phyloP scores from a whole-genome alignment of 2,888 invertebrate species.

The Campopleginae sp. region DNA sequence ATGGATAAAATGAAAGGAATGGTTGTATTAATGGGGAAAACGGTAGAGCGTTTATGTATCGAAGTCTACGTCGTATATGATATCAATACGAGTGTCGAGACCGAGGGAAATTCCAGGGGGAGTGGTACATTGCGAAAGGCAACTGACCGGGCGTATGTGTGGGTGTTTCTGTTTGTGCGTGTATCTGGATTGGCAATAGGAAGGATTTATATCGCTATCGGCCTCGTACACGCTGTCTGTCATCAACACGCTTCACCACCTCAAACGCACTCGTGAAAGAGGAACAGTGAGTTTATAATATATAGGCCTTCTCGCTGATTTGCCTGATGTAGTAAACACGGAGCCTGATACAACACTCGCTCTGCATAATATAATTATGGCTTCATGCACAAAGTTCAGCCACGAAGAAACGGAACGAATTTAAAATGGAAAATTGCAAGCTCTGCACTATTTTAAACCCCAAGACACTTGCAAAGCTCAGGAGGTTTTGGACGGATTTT shows the following conservation, averaged over 20 bases:
- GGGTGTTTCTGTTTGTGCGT: not conserved
- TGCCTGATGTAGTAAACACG: constrained; percentile 69
- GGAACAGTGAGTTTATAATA: not conserved
- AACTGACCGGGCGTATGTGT: constrained; percentile 65
- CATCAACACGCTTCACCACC: constrained; percentile 82
- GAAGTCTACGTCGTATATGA: constrained; percentile 44
- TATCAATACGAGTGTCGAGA: constrained; percentile 59
- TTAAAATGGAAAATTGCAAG: constrained; percentile 71
- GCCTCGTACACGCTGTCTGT: constrained; percentile 81
- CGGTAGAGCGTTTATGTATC: constrained; percentile 9
- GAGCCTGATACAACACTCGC: constrained; percentile 77
- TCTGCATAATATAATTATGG: constrained; percentile 79
- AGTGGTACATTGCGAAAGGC: constrained; percentile 37
- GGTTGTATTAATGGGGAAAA: constrained; percentile 31
- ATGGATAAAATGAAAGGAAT: not conserved
- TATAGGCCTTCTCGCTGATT: constrained; percentile 31
- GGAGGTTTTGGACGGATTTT: too few species aligned
- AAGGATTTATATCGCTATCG: constrained; percentile 67
- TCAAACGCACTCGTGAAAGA: constrained; percentile 79
- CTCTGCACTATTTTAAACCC: too few species aligned
- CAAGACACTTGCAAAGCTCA: too few species aligned
- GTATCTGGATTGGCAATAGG: constrained; percentile 36
- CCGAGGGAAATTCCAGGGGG: constrained; percentile 37
- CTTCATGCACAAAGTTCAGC: constrained; percentile 65
- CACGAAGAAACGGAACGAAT: constrained; percentile 52